These are phyloP conservation scores for Phoeniculus purpureus DNA, from an alignment of 2,797 vertebrate species.

Conservation along the genomic window DNA sequence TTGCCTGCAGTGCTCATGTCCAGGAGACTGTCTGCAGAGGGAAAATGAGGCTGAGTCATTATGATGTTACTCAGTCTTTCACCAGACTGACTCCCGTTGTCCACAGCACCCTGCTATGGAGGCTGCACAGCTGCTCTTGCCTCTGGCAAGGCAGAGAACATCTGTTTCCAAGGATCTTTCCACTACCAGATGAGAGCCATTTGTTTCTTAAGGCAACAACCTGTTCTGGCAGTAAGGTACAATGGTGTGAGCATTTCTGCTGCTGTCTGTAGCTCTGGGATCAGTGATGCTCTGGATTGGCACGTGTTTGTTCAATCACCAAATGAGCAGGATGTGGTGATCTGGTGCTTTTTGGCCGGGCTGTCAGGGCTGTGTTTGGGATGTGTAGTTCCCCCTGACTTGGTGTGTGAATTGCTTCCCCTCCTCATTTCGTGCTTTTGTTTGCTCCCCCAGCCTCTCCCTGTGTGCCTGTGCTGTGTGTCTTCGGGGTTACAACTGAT, in stretches of 20 bases:
- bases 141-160: background rate
- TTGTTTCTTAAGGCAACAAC: background rate
- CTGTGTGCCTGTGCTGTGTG: background rate
- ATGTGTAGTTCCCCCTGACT: background rate
- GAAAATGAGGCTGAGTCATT: background rate
- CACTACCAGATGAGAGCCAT: background rate
- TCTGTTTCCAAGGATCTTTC: background rate
- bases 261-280: background rate
- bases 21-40: background rate
- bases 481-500: background rate
- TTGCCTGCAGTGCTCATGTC: background rate
- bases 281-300: too few species aligned
- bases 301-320: background rate
- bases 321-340: background rate
- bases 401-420: background rate
- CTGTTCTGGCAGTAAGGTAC: background rate
- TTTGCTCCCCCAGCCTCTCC: background rate
- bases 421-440: background rate
- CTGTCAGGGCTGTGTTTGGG: background rate
- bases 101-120: background rate
- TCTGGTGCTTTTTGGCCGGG: background rate
- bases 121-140: background rate
- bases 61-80: background rate
- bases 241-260: background rate
- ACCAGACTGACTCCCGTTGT: fast-evolving